Conservation (phyloP, 2,888 invertebrate species). For the Myopa tessellatipennis region DNA sequence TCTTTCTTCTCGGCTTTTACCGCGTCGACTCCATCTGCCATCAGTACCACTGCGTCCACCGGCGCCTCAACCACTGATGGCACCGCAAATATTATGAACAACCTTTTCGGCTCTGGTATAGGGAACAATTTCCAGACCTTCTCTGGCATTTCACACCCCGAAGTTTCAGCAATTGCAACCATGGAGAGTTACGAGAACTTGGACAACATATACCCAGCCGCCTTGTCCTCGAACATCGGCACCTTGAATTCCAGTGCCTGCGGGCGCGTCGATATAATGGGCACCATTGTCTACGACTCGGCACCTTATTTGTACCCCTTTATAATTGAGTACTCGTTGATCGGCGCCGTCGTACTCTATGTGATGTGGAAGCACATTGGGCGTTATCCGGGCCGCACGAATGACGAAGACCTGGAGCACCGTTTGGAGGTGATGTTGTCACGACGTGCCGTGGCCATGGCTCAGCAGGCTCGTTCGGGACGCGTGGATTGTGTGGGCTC, state of each 20-base stretch:
- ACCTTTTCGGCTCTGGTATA: slow-evolving; percentile 63
- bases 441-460: slow-evolving; percentile 86
- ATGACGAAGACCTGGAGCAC: slow-evolving; percentile 88
- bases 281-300: slow-evolving; percentile 90
- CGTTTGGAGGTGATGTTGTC: slow-evolving; percentile 89
- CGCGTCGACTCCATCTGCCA: slow-evolving; percentile 55
- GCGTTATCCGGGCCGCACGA: slow-evolving; percentile 81
- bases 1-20: slow-evolving; percentile 60
- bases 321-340: slow-evolving; percentile 94
- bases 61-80: slow-evolving; percentile 59
- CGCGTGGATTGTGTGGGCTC: slow-evolving; percentile 95
- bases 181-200: slow-evolving; percentile 71
- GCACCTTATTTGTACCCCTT: slow-evolving; percentile 96
- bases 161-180: slow-evolving; percentile 57
- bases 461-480: slow-evolving; percentile 84
- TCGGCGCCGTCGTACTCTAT: slow-evolving; percentile 94
- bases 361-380: slow-evolving; percentile 98
- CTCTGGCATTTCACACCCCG: slow-evolving; percentile 65
- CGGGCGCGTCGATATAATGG: slow-evolving; percentile 89
- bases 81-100: slow-evolving; percentile 62
- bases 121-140: slow-evolving; percentile 67
- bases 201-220: slow-evolving; percentile 73
- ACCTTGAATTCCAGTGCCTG: slow-evolving; percentile 74
- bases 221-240: slow-evolving; percentile 69
- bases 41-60: slow-evolving; percentile 44